phyloP scores from a whole-genome alignment of 2,888 invertebrate species.

The Tetranychus truncatus region DNA sequence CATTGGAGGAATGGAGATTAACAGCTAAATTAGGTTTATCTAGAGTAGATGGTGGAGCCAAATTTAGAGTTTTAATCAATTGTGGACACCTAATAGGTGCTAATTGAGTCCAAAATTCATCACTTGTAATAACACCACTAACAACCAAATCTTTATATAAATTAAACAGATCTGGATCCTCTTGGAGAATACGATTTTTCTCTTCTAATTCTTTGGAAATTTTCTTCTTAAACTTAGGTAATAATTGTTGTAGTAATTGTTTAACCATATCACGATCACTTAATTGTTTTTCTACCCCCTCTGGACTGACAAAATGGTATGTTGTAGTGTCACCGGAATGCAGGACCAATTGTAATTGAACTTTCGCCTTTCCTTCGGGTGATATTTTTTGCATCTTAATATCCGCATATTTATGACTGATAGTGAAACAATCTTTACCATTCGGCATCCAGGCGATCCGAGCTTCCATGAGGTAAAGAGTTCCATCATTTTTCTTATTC shows the following conservation, averaged over 20 bases:
- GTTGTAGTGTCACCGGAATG: constrained; percentile 84
- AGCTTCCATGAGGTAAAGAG: constrained; percentile 83
- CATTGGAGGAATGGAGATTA: constrained; percentile 34
- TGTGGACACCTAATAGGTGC: constrained; percentile 38
- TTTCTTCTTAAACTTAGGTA: constrained; percentile 83
- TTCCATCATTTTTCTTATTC: constrained; percentile 89
- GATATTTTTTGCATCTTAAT: constrained; percentile 91
- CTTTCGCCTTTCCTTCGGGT: constrained; percentile 88
- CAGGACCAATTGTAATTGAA: constrained; percentile 87
- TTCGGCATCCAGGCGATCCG: constrained; percentile 90
- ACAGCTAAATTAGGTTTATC: neutral
- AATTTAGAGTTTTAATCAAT: constrained; percentile 2
- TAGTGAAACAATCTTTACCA: constrained; percentile 67
- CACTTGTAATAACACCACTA: constrained; percentile 80
- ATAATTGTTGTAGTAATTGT: constrained; percentile 63
- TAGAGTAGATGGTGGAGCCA: neutral
- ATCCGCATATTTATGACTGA: constrained; percentile 81
- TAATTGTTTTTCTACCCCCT: constrained; percentile 60
- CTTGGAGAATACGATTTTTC: constrained; percentile 63
- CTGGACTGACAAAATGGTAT: constrained; percentile 85
- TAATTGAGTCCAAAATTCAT: constrained; percentile 92
- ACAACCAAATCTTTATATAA: constrained; percentile 92
- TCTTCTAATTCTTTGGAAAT: constrained; percentile 73
- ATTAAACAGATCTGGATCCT: constrained; percentile 74
- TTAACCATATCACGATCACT: constrained; percentile 83